Evolutionary conservation across 2,888 invertebrate genomes (phyloP), one percentile per base, ranked within the genome.

Genomic region (Charanyca ferruginea): DNA sequence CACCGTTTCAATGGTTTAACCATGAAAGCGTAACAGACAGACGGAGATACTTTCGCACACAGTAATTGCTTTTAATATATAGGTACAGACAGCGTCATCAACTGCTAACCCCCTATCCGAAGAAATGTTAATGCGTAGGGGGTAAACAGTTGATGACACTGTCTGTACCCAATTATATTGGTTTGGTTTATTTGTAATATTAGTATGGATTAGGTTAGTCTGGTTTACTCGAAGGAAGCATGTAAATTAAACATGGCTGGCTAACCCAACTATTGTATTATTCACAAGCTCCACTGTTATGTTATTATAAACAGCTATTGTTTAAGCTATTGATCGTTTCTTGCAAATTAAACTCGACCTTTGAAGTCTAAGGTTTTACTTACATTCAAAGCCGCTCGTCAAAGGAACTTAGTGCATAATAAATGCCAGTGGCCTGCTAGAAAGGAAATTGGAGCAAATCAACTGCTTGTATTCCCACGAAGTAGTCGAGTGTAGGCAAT

Each of bases 291-390:
- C 51, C 32, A 45, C 60, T 63, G 48, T 78, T 32, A 11, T 58
- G 66, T 63, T 73, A 73, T 63, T 78, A 58, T 73, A 78, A 76
- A 68, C 75, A 78, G 42, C 68, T 44, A 73, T 55, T 67, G 67
- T 67, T 78, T 53, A 53, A 78, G 45, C 68, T 44, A 66, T 55
- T 63, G 62, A 73, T 78, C 63, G 57, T 35, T 28, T 47, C 44
- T 63, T 48, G 68, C n/a, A 58, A 64, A 73, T 78, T 66, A 48
- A 58, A 75, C 55, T 49, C 45, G 61, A 75, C 67, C 79, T 78
- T 66, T 62, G 61, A 62, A 78, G 73, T 62, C 47, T 73, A 55
- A 55, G 54, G 61, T 66, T 73, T 78, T 32, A 28, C 28, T 78
- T 32, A 28, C 28, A 25, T 49, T 45, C 57, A 71, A 70, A 23